phyloP scores from a whole-genome alignment of 2,888 invertebrate species.

The Eupithecia abbreviata region DNA sequence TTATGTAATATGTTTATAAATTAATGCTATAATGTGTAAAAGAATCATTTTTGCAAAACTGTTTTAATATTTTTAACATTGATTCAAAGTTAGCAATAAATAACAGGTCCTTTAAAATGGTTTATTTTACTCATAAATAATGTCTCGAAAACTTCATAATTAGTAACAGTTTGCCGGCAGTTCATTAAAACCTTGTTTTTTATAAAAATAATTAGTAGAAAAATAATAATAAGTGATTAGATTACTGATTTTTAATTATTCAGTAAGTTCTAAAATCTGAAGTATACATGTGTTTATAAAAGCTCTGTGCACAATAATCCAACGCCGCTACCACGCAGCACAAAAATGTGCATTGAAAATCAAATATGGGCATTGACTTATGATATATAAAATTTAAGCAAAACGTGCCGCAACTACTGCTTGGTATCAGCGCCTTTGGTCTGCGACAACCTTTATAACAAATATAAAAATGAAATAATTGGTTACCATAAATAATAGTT shows the following conservation, averaged over 20 bases:
- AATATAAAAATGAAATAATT: background rate
- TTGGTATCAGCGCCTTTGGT: too few relatives aligned
- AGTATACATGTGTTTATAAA: too few relatives aligned
- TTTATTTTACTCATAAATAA: background rate
- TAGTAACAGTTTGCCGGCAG: background rate
- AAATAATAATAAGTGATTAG: background rate
- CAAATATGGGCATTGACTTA: too few relatives aligned
- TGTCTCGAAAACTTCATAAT: background rate
- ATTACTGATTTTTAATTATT: too few relatives aligned
- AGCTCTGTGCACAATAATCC: too few relatives aligned
- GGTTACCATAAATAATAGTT: background rate
- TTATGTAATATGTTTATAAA: conserved; percentile 1
- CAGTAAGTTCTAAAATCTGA: too few relatives aligned
- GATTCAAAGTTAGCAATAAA: background rate
- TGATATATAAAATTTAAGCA: too few relatives aligned
- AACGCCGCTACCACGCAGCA: too few relatives aligned
- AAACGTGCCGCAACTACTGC: too few relatives aligned
- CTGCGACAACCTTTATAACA: too few relatives aligned
- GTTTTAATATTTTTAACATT: background rate
- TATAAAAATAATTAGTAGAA: background rate
- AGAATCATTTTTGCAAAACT: background rate
- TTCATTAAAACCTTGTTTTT: background rate
- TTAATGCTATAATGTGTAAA: background rate
- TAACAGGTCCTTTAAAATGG: background rate
- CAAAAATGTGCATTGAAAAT: too few relatives aligned